Percentiles rank a stretch among this genome's conserved stretches.
Evolutionary conservation across 2,797 vertebrate genomes (phyloP).

Genomic region (Oreochromis grahami): DNA sequence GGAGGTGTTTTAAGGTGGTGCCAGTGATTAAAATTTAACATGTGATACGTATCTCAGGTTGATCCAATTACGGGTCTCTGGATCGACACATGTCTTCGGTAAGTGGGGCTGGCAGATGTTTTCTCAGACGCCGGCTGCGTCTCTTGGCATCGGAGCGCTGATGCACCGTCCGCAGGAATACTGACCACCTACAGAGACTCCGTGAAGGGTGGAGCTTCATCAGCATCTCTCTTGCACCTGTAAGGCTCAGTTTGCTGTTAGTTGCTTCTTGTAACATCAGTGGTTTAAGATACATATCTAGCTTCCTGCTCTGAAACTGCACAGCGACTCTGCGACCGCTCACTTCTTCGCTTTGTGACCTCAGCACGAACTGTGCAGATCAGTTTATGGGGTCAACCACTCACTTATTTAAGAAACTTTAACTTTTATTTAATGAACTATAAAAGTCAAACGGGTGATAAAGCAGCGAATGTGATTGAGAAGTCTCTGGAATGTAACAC

Average conservation of each 20-base stretch:
- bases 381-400: background rate
- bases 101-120: background rate
- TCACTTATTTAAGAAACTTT: too few species aligned
- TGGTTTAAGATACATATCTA: background rate
- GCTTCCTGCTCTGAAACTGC: background rate
- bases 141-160: background rate
- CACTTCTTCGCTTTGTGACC: background rate
- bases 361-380: accelerated
- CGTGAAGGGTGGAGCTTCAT: accelerated
- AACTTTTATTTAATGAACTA: background rate
- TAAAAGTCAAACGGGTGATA: background rate
- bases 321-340: background rate
- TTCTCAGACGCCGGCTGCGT: background rate
- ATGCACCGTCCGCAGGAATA: background rate
- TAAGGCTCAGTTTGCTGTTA: background rate
- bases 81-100: background rate
- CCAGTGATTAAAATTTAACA: background rate
- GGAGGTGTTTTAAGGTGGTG: background rate
- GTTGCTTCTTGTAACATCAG: background rate
- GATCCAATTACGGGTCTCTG: background rate
- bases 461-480: background rate
- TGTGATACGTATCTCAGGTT: accelerated
- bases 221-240: background rate
- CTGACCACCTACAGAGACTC: background rate
- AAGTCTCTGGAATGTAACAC: accelerated